Percentiles rank a stretch among this genome's conserved stretches.
Evolutionary conservation across 2,797 vertebrate genomes (phyloP).

Genomic region (Capromys pilorides): DNA sequence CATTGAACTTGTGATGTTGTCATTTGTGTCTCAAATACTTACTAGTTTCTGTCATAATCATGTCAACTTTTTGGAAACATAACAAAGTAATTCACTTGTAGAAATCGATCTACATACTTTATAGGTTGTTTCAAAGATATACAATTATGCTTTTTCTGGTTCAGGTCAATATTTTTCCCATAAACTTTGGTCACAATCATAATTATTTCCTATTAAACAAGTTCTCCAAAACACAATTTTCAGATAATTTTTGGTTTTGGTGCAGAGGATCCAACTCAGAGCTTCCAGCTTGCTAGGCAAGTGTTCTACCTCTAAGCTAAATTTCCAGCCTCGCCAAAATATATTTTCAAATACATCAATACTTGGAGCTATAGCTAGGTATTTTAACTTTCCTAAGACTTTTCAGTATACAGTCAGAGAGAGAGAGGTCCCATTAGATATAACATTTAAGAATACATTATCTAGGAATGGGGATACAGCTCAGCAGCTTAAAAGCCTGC

Average conservation of each 20-base stretch:
- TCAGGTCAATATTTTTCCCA: slow-evolving; percentile 29
- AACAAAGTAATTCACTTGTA: background rate
- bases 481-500: no score
- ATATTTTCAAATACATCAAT: background rate
- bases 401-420: slow-evolving; percentile 28
- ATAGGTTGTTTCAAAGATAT: slow-evolving; percentile 6
- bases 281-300: no score
- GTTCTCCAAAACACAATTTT: slow-evolving; percentile 29
- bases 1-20: background rate
- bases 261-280: no score
- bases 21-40: background rate
- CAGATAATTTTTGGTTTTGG: no score
- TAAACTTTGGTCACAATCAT: background rate
- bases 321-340: background rate
- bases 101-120: slow-evolving; percentile 20
- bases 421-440: background rate
- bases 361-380: background rate
- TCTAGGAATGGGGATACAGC: no score
- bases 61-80: background rate
- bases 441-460: slow-evolving; percentile 21
- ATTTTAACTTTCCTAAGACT: slow-evolving; percentile 38
- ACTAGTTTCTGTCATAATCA: background rate
- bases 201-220: slow-evolving; percentile 21
- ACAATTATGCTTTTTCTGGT: background rate
- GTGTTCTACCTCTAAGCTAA: no score